phyloP scores from a whole-genome alignment of 1,140 invertebrate genomes.

The Lanistes nyassanus region DNA sequence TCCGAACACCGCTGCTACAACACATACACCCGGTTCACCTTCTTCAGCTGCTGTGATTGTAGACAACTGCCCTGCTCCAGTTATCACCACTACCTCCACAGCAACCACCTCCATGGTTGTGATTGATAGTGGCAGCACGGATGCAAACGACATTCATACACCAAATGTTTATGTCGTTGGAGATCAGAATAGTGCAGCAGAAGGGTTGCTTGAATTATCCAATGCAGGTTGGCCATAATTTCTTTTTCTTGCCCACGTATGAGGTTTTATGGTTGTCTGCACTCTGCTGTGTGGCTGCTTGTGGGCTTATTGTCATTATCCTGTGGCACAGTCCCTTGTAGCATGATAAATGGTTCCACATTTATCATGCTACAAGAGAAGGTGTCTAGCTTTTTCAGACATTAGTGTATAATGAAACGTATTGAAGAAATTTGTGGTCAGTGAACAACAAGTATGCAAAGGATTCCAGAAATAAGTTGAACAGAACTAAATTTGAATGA shows the following conservation, averaged over 20 bases:
- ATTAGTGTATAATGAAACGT: too few species aligned
- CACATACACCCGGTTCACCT: not conserved
- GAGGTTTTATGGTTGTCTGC: not conserved
- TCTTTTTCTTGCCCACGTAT: not conserved
- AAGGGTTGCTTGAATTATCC: conserved; percentile 57
- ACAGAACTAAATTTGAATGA: too few species aligned
- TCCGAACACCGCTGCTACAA: not conserved
- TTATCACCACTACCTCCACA: too few species aligned
- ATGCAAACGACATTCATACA: conserved; percentile 23
- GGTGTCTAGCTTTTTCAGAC: too few species aligned
- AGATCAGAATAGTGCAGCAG: conserved; percentile 52
- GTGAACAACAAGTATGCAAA: too few species aligned
- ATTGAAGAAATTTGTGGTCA: too few species aligned
- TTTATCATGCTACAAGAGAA: too few species aligned
- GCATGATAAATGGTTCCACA: too few species aligned
- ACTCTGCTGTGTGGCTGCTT: not conserved
- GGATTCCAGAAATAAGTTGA: too few species aligned
- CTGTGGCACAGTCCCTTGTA: not conserved
- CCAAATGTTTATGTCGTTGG: conserved; percentile 2
- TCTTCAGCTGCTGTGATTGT: too few species aligned
- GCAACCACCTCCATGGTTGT: too few species aligned
- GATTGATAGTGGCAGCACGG: not conserved
- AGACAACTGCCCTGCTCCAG: too few species aligned
- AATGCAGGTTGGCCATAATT: conserved; percentile 49
- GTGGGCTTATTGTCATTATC: not conserved